Conservation (phyloP, 1,140 invertebrate genomes). For the Copidosoma floridanum region DNA sequence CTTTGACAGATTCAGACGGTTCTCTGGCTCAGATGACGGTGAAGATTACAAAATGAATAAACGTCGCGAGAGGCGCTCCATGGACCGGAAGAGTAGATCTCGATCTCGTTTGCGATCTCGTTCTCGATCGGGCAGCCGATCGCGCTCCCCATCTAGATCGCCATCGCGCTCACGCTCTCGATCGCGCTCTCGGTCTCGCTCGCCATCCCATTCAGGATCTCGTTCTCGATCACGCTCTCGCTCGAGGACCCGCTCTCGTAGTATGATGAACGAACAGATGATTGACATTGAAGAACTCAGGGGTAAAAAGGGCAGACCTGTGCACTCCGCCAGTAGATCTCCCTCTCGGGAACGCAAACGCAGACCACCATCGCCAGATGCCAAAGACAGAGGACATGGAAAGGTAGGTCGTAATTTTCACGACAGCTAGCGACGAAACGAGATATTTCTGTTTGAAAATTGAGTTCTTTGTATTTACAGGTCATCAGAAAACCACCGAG, state of each 20-base stretch:
- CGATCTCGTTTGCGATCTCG: constrained; percentile 11
- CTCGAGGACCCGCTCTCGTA: constrained; percentile 20
- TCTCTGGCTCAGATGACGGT: not conserved
- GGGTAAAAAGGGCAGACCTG: constrained; percentile 3
- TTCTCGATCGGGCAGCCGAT: constrained; percentile 8
- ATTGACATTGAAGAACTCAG: constrained; percentile 2
- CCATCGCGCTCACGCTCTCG: not conserved
- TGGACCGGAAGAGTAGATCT: constrained; percentile 7
- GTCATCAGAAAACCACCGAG: not conserved
- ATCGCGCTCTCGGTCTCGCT: not conserved
- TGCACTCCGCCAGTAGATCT: constrained; percentile 1
- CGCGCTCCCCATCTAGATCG: constrained; percentile 5
- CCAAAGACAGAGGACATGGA: constrained; percentile 1
- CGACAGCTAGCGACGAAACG: not conserved
- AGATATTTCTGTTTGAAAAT: not conserved
- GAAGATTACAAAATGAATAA: not conserved
- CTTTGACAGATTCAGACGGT: not conserved
- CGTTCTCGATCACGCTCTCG: constrained; percentile 3
- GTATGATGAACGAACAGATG: not conserved
- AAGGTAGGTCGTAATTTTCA: constrained; percentile 1
- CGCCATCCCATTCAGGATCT: not conserved
- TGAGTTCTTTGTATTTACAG: no score
- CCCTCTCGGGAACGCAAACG: constrained; percentile 10
- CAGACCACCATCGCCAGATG: constrained; percentile 11
- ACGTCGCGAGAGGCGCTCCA: not conserved